Base-by-base conservation (phyloP, 53 echinoderm and acorn worm genomes). In the Apostichopus leukothele region DNA sequence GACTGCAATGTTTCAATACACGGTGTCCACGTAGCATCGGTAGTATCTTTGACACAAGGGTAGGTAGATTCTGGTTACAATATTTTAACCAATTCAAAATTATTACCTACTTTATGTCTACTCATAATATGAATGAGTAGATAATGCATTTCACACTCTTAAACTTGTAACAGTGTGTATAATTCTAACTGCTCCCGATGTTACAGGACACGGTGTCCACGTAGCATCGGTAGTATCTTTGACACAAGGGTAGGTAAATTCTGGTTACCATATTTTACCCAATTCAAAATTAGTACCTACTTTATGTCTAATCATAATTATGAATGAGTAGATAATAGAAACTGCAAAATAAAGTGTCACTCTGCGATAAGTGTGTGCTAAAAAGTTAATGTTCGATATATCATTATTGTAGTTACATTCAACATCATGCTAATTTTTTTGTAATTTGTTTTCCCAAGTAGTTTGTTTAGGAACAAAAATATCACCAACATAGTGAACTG, bases 11-110 rank as follows among this genome's bases (percentile, higher is more conserved):
- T 75, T 75, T 75, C 19, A 20, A 75, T 16, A 75, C 75, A 75
- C n/a, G 75, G 75, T 75, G 75, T 75, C 75, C 75, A 75, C n/a
- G 75, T 75, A 75, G 75, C 75, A 75, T 75, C 3, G 75, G 75
- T 75, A 75, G 19, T 14, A 75, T 75, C 14, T 75, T 75, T 75
- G 75, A 9, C 9, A 9, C 75, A 75, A 75, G 7, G 75, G 9
- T 75, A n/a, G 12, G 75, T 9, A 19, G 27, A 4, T 75, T 16
- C 9, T 75, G 12, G 75, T 75, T 4, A 75, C 75, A 75, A 19
- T 75, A 75, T 75, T 8, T 19, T 75, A 75, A 75, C 1, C 75
- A 75, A 75, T 19, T 75, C 75, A 75, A 27, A 75, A 75, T 75
- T 16, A 16, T 75, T 75, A 9, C n/a, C n/a, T 16, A 16, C n/a